phyloP scores from a whole-genome alignment of 2,113 vertebrate species.

The Cyprinodon variegatus region DNA sequence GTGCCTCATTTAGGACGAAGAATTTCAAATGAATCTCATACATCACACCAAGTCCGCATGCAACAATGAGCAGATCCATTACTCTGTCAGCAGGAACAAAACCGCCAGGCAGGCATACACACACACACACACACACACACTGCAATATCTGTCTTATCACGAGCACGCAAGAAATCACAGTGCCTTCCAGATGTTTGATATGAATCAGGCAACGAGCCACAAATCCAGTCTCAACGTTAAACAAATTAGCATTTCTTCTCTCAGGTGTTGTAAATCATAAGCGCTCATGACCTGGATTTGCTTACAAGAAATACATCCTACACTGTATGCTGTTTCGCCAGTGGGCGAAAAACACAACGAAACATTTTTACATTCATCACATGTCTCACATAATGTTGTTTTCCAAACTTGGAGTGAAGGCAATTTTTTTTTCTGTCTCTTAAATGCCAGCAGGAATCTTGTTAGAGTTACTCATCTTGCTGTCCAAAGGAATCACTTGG shows the following conservation, averaged over 20 bases:
- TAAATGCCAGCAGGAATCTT: constrained; percentile 21
- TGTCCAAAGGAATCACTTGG: constrained; percentile 5
- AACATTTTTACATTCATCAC: constrained; percentile 42
- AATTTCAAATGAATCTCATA: constrained; percentile 80
- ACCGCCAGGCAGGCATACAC: constrained; percentile 57
- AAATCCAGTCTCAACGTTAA: constrained; percentile 67
- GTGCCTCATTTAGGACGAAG: constrained; percentile 73
- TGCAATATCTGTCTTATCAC: constrained; percentile 28
- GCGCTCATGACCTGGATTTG: constrained; percentile 40
- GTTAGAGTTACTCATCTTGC: neutral
- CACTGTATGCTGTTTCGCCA: constrained; percentile 31
- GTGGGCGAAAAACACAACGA: constrained; percentile 58
- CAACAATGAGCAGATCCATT: constrained; percentile 78
- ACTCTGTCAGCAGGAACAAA: constrained; percentile 75
- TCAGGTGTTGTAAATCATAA: constrained; percentile 61
- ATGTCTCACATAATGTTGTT: constrained; percentile 21
- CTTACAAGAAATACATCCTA: constrained; percentile 42
- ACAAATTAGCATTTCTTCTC: constrained; percentile 67
- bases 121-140: constrained; percentile 19
- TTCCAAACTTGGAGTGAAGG: constrained; percentile 15
- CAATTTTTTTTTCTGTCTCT: neutral
- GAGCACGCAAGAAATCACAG: constrained; percentile 65
- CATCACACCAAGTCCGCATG: constrained; percentile 75
- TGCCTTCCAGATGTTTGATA: constrained; percentile 76
- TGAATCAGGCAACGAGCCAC: constrained; percentile 69